Evolutionary conservation across 2,888 invertebrate species (phyloP), one percentile per base, ranked within the genome.

Genomic region (Acrobeloides nanus): DNA sequence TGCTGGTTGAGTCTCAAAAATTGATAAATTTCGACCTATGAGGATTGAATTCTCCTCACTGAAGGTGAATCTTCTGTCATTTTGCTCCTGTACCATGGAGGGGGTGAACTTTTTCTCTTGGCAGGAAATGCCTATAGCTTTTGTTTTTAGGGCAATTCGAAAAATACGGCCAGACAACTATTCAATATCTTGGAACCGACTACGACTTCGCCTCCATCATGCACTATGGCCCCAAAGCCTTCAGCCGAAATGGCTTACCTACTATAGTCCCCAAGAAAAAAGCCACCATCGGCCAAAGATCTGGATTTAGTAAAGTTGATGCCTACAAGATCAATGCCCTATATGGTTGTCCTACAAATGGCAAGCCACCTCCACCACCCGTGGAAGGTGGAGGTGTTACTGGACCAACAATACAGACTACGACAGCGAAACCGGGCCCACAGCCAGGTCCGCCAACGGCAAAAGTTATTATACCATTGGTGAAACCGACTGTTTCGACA

Each of bases 121-220:
- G n/a, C n/a, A n/a, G n/a, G n/a, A n/a, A n/a, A n/a, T n/a, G n/a
- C n/a, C n/a, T 38, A n/a, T 29, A 8, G 7, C 3, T 1, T 18
- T 18, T 1, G n/a, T 31, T 31, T 48, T 29, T 35, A 62, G 62
- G 64, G 5, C 72, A 72, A 43, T 72, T 72, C 46, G 68, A 70
- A 50, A 72, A 72, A 46, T 72, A 72, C 53, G 64, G 66, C 1
- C 56, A 58, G 33, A 65, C 62, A 24, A 68, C 68, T 7, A 70
- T 72, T 37, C 66, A 68, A 45, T 53, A 59, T 1, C 53, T 72
- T 21, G 72, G 72, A 25, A 64, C 64, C 6, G 55, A 58, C 12
- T 72, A 72, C 51, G 72, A 72, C 48, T 72, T 65, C 52, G 52
- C 57, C 17, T 64, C 64, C 15, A 69, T 72, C 46, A 68, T 72